Evolutionary conservation across 37 sponge, comb jelly and placozoan genomes (phyloP).

Genomic region (Oopsacas minuta): DNA sequence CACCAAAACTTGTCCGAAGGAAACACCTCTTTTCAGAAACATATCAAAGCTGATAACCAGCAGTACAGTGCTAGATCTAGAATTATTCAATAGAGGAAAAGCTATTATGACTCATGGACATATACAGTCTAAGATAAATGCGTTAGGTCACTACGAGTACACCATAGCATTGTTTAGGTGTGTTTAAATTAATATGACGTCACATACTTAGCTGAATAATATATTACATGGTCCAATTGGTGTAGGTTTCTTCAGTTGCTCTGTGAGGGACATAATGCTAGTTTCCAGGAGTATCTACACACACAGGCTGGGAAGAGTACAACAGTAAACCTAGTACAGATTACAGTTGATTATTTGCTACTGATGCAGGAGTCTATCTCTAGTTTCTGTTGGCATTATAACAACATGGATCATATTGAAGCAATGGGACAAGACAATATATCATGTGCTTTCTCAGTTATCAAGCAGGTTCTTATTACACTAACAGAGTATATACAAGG

Average conservation of each 20-base stretch:
- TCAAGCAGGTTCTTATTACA: slow-evolving; percentile 75
- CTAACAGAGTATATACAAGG: slow-evolving; percentile 89
- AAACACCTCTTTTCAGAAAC: not conserved
- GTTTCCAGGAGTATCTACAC: slow-evolving; percentile 71
- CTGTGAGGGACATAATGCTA: slow-evolving; percentile 77
- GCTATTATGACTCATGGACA: slow-evolving; percentile 12
- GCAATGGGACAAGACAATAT: slow-evolving; percentile 49
- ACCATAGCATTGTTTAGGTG: slow-evolving; percentile 6
- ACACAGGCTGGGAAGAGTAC: slow-evolving; percentile 80
- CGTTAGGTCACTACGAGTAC: not conserved
- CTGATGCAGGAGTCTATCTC: slow-evolving; percentile 66
- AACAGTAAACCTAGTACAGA: slow-evolving; percentile 67
- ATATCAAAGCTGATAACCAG: not conserved
- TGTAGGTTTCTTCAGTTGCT: slow-evolving; percentile 82
- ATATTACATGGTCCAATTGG: too few species aligned
- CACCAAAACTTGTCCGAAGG: slow-evolving; percentile 6
- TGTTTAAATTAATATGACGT: not conserved
- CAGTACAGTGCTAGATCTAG: not conserved
- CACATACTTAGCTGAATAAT: not conserved
- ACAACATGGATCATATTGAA: slow-evolving; percentile 41
- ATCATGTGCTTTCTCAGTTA: slow-evolving; percentile 45
- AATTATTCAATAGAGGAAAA: slow-evolving; percentile 1
- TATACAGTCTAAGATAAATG: not conserved
- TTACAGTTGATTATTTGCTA: slow-evolving; percentile 84
- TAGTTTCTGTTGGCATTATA: slow-evolving; percentile 84